Base-by-base conservation (phyloP, 2,888 invertebrate species). In the Choreutis nemorana region DNA sequence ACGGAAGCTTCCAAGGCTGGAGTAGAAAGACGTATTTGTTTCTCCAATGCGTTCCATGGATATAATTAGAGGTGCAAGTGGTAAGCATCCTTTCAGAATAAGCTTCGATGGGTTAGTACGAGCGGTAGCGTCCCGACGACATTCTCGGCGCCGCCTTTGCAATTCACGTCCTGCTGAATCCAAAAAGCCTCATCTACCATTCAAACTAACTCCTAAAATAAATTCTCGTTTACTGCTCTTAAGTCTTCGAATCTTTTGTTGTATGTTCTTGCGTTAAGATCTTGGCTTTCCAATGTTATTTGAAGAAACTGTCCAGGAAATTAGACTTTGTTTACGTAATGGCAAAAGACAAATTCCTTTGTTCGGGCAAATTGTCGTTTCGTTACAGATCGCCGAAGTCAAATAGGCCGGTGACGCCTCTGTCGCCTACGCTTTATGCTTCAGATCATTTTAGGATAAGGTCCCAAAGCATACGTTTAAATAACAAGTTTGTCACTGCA, bases 51-150 rank as follows among this genome's bases (percentile, higher is more conserved):
- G 61, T 65, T 59, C 59, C 58, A 42, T 37, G 59, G 67, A 60
- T 72, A 71, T 70, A 68, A 72, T 73, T 72, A 73, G 66, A 68
- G 68, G 62, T 70, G 64, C 66, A 65, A 72, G 65, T 70, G 71
- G 60, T 67, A 64, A 65, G 65, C 64, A 71, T 73, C 72, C 70
- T 70, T 72, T 66, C 66, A 68, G 72, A 62, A 65, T 54, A 63
- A 63, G 72, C 65, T 61, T 64, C 62, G 61, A 55, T 55, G 58
- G 45, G 67, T 68, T 70, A 66, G 70, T 59, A 48, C 42, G 58
- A 57, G 41, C 61, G 50, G 57, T 61, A 61, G 67, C 67, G 63
- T 64, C 57, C 54, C 57, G 67, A 68, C 64, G 71, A 64, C 72
- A 58, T 64, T 56, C 50, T 55, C 63, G 73, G 72, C 75, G 75